Base-by-base conservation (phyloP, 1,140 invertebrate species). In the Panonychus citri region DNA sequence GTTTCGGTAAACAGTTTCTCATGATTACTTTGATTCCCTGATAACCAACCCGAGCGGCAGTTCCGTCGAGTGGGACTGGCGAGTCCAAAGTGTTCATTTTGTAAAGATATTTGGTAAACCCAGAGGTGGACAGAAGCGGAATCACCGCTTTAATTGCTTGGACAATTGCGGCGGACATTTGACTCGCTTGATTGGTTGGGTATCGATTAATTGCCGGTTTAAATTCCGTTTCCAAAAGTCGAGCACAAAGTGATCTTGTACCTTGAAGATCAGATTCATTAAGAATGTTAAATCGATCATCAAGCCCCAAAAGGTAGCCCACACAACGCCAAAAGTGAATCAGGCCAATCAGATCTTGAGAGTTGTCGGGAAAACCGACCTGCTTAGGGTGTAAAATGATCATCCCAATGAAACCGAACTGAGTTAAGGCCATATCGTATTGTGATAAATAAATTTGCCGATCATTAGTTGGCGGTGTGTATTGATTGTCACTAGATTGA, bases 281-380 rank as follows among this genome's bases (percentile, higher is more conserved):
- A 25, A 21, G 24, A 27, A 79, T 70, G 61, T 79, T 80, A 58
- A 71, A 76, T 76, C 75, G 77, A 62, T 90, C 84, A 59, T 85
- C 76, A 17, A 88, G 77, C 2, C 87, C 87, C 48, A 90, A 73
- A 63, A 83, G 67, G 62, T 79, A 75, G 1, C 84, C 85, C 28
- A 89, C 77, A 1, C 83, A 79, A 46, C 77, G 73, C 85, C 85
- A 90, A 62, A 88, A 78, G 65, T 90, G 84, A 2, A 83, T 67
- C 52, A 84, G 79, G n/a, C 78, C 78, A 50, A 82, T 78, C 17
- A 81, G 63, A 50, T 82, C 80, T 28, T 77, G 72, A 10, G 71
- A 61, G 26, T 17, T 46, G 42, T 21, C 43, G 37, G 19, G 10
- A 15, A 56, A 58, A 12, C 51, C 51, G 4, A 67, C 58, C 21